Base-by-base conservation (phyloP, 2,113 vertebrate species). In the Datnioides undecimradiatus region DNA sequence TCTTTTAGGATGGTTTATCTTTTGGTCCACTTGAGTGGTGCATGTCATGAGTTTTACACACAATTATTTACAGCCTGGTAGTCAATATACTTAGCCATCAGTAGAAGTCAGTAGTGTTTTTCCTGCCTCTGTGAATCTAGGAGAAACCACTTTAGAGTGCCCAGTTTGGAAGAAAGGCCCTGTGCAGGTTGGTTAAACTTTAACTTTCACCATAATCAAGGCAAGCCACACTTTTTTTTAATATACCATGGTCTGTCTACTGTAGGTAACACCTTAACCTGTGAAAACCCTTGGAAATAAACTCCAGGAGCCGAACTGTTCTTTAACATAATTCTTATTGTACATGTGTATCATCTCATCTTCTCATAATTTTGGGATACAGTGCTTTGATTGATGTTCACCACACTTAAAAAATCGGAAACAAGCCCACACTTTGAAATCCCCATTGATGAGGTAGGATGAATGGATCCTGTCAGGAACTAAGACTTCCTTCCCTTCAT, bases 71-170 rank as follows among this genome's bases (percentile, higher is more conserved):
- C 67, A 52, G 79, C 73, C 65, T 41, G 3, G 31, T 41, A 19
- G 64, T 84, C 64, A 88, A 79, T 76, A 71, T 38, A 86, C 71
- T 80, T 73, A 72, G 27, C 73, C 67, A 76, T 83, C 64, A 68
- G 45, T 33, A 33, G 25, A 59, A 76, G 69, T 86, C 82, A 80
- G 76, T 76, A 70, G 17, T 23, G 25, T 55, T 82, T 76, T 60
- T 19, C 25, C 48, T 76, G 5, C 52, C 41, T 68, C 58, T 87
- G 71, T 85, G 85, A 88, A 81, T 88, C 51, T 71, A 12, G 43
- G 43, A 41, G 54, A 68, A 29, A 38, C 46, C 19, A 33, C 11
- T 40, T 49, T 45, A 63, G n/a, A 78, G 63, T 45, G 68, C 9
- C 34, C 16, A 29, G 1, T 31, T 49, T 6, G 27, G 11, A 3